Conservation (phyloP, 2,888 invertebrate species). For the Phaedon cochleariae region DNA sequence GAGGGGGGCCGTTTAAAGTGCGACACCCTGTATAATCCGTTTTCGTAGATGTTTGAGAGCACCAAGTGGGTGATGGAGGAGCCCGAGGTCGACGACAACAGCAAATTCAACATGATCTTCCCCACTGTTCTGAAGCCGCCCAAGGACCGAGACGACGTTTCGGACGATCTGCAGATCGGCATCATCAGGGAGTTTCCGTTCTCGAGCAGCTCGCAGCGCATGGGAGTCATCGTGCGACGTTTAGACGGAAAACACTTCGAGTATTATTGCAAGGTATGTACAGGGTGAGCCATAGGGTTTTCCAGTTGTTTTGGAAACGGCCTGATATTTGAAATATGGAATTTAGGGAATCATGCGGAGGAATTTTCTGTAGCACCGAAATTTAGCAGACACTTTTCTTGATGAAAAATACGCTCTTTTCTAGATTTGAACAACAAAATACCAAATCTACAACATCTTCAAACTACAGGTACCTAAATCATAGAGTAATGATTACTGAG, state of each 20-base stretch:
- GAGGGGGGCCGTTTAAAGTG: too few relatives aligned
- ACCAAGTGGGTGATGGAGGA: conserved; percentile 93
- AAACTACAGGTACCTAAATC: too few relatives aligned
- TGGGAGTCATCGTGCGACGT: conserved; percentile 86
- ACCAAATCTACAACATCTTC: too few relatives aligned
- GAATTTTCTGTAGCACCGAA: too few relatives aligned
- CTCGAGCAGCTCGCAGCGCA: conserved; percentile 85
- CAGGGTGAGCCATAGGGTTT: too few relatives aligned
- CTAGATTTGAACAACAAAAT: too few relatives aligned
- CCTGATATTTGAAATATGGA: too few relatives aligned
- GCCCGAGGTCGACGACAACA: conserved; percentile 82
- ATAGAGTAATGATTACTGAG: too few relatives aligned
- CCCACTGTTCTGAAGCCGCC: conserved; percentile 84
- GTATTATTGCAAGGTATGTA: conserved; percentile 58
- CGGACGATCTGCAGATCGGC: conserved; percentile 73
- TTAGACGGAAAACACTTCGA: conserved; percentile 65
- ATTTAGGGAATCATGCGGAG: too few relatives aligned
- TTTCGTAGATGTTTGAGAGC: conserved; percentile 87
- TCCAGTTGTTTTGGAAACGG: too few relatives aligned
- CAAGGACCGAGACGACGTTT: conserved; percentile 44
- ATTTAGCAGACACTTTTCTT: too few relatives aligned
- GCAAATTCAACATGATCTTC: conserved; percentile 86
- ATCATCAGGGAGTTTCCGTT: conserved; percentile 79
- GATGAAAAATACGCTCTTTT: too few relatives aligned
- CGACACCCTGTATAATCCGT: neutral